These are phyloP conservation scores for Pachycephus smyrnensis DNA, from an alignment of 2,888 invertebrate genomes.

Conservation along the genomic window DNA sequence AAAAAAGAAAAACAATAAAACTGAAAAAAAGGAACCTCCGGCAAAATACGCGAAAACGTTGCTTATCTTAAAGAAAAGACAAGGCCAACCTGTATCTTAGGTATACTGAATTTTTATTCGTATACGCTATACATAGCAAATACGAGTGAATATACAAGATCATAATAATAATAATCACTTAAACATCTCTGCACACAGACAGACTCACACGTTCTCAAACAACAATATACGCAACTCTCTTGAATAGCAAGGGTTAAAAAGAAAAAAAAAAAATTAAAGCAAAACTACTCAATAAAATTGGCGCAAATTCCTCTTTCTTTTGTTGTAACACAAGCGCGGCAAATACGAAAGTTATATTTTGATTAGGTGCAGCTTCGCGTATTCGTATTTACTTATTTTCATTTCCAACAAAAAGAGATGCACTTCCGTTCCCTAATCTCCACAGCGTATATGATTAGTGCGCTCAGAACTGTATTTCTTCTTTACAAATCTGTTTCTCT, in stretches of 20 bases:
- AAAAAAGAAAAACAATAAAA: neutral
- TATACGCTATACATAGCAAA: constrained; percentile 20
- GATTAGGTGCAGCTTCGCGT: neutral
- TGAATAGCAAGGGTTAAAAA: neutral
- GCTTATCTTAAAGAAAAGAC: neutral
- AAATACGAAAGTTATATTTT: neutral
- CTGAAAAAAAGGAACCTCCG: neutral
- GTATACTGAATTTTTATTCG: constrained; percentile 20
- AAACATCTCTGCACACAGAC: neutral
- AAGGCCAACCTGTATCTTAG: neutral
- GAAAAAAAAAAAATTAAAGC: neutral
- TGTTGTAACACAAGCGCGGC: neutral
- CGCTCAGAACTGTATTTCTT: neutral
- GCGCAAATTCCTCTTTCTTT: neutral
- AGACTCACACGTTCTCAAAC: neutral
- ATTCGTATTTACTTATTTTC: neutral
- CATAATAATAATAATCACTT: neutral
- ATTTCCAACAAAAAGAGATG: neutral
- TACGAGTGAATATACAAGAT: constrained; percentile 23
- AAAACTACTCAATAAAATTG: neutral
- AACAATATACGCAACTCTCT: neutral
- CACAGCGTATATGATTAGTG: neutral
- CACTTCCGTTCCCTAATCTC: neutral
- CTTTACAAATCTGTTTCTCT: too few species aligned
- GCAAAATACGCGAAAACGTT: neutral